Base-by-base conservation (phyloP, 2,113 vertebrate species). In the Ascaphus truei region DNA sequence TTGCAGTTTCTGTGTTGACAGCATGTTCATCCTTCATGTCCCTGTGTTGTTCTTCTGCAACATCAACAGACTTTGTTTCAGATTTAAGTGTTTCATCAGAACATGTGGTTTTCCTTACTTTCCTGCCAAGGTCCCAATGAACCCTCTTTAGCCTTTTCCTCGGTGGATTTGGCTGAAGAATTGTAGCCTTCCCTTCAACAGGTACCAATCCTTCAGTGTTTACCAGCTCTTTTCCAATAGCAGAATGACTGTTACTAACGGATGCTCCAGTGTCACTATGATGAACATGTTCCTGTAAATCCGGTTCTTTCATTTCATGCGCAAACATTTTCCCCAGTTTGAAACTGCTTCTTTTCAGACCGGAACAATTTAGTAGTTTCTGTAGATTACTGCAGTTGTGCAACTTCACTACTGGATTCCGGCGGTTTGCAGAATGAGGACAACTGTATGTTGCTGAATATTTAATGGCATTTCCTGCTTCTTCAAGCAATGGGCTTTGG, bases 331-430 rank as follows among this genome's bases (percentile, higher is more conserved):
- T n/a, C n/a, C n/a, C 37, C 11, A 77, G 59, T 60, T 79, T 80
- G 10, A 11, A 75, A 18, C 48, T 73, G 69, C n/a, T 50, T 25
- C 3, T 48, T 41, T 26, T 67, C 62, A 20, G 34, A 12, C 74
- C 20, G 39, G 62, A 81, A 75, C 59, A 71, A 57, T 83, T 80
- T 39, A 71, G 67, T 57, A 82, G 68, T 0, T 73, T 73, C 37
- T 39, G 63, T 22, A 88, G 77, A 43, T 72, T 81, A 72, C 27
- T 78, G 73, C 71, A 85, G 51, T 81, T 73, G 47, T 74, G 55
- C 37, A 85, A 74, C 13, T 67, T 71, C 31, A 86, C 85, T 76
- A 81, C 61, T 1, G 79, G 82, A 74, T 83, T 81, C 36, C 22
- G 41, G 2, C 31, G 7, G 1, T 3, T n/a, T 36, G 39, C n/a